Base-by-base conservation (phyloP, 2,888 invertebrate species). In the Zygogramma bicolorata region DNA sequence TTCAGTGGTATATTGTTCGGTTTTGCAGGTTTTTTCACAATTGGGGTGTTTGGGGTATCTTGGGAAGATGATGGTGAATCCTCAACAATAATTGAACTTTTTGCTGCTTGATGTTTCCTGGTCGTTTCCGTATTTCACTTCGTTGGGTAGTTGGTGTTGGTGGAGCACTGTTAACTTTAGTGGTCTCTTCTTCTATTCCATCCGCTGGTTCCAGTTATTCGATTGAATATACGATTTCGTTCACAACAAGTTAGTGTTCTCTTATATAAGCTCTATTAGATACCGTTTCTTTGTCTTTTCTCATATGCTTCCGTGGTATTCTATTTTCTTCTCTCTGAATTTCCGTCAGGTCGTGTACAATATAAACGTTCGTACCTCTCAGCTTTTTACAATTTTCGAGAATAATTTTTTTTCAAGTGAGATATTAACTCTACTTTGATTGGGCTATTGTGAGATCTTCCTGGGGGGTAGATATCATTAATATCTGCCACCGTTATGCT, bases 121-220 rank as follows among this genome's bases (percentile, higher is more conserved):
- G 20, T 20, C 53, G 53, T 53, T 53, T 53, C 53, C 3, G 53
- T 53, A 18, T 53, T 53, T 53, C 53, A 53, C 3, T 20, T 53
- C 53, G 53, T 53, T 53, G 61, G 38, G 38, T 18, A 15, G 15
- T 31, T 61, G 61, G 61, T 34, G 61, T 61, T 61, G 61, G 34
- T 61, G 61, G 61, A 4, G 61, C 61, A 61, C 34, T 34, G 38
- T 61, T 61, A 34, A 15, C n/a, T 61, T 61, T 61, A n/a, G 31
- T 31, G 40, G 18, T 40, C 20, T 61, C 34, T 40, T 62, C 40
- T 62, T 62, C 22, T 62, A 18, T 62, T 13, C n/a, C 20, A 53
- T 53, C 13, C 53, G 20, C 15, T 18, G 53, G 53, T 53, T 53
- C 53, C 20, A 53, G 53, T 53, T 53, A 15, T 53, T 53, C 53